Conservation (phyloP, 2,113 vertebrate species). For the Ctenomys sociabilis region DNA sequence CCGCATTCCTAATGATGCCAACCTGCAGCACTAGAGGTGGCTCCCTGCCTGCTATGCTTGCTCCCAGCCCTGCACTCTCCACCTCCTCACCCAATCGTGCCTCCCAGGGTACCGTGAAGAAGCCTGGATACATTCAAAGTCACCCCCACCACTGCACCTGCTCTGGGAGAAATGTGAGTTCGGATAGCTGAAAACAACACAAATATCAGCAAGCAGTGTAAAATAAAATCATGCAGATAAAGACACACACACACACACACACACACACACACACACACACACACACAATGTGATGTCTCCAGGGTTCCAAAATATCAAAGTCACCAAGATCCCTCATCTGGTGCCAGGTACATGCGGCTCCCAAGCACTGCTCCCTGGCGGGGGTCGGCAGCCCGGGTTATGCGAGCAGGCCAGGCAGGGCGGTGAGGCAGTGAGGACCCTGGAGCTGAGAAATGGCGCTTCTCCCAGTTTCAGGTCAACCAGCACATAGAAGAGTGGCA, state of each 20-base stretch:
- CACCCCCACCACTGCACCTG: background rate
- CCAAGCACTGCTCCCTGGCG: background rate
- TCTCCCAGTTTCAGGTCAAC: background rate
- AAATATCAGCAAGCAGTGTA: background rate
- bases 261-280: no score
- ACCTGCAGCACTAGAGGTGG: background rate
- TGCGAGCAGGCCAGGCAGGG: background rate
- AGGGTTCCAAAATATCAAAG: background rate
- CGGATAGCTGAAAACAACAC: background rate
- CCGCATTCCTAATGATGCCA: background rate
- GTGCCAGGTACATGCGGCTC: background rate
- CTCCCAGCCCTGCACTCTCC: background rate
- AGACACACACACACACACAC: background rate
- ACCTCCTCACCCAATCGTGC: no score
- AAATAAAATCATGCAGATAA: background rate
- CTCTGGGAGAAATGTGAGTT: background rate
- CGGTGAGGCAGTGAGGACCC: background rate
- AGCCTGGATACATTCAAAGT: background rate
- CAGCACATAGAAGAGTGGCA: background rate
- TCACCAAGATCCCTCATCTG: background rate
- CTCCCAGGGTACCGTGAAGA: background rate
- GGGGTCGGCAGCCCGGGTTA: background rate
- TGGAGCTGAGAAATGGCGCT: background rate
- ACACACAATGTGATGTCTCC: no score
- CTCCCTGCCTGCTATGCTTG: background rate